phyloP scores from a whole-genome alignment of 1,140 invertebrate genomes.

The Tyrophagus putrescentiae region DNA sequence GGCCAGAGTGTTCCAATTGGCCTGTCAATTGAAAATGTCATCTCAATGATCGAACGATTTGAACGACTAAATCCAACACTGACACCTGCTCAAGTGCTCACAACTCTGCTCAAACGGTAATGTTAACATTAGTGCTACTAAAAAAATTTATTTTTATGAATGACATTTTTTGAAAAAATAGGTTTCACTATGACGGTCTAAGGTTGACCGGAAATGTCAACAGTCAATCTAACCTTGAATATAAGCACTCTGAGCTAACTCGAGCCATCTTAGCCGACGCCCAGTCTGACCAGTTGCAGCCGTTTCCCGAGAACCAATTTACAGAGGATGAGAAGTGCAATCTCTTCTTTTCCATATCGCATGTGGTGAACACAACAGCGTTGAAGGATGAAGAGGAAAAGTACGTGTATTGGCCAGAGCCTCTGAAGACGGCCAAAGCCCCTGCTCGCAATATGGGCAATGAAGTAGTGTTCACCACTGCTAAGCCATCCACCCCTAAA shows the following conservation, averaged over 20 bases:
- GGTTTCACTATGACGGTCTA: slow-evolving; percentile 18
- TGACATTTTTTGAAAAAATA: background rate
- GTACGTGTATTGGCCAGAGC: background rate
- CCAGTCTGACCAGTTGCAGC: background rate
- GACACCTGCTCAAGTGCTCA: background rate
- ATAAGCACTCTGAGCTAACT: background rate
- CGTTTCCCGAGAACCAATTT: slow-evolving; percentile 14
- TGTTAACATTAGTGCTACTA: background rate
- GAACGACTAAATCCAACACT: slow-evolving; percentile 5
- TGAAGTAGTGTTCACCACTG: background rate
- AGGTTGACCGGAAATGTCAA: background rate
- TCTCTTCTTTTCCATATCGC: slow-evolving; percentile 17
- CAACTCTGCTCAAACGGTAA: slow-evolving; percentile 5
- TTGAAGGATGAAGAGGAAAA: background rate
- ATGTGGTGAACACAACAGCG: slow-evolving; percentile 14
- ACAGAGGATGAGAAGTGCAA: slow-evolving; percentile 21
- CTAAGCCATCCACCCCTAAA: background rate
- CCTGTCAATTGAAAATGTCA: slow-evolving; percentile 15
- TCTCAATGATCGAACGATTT: slow-evolving; percentile 17
- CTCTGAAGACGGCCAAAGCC: background rate
- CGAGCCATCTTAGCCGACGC: background rate
- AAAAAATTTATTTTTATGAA: background rate
- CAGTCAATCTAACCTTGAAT: background rate
- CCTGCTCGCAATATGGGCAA: background rate
- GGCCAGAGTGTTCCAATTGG: slow-evolving; percentile 17